Percentiles rank a stretch among this genome's conserved stretches.
phyloP scores from a whole-genome alignment of 2,888 invertebrate genomes.

The Antheraea yamamai region DNA sequence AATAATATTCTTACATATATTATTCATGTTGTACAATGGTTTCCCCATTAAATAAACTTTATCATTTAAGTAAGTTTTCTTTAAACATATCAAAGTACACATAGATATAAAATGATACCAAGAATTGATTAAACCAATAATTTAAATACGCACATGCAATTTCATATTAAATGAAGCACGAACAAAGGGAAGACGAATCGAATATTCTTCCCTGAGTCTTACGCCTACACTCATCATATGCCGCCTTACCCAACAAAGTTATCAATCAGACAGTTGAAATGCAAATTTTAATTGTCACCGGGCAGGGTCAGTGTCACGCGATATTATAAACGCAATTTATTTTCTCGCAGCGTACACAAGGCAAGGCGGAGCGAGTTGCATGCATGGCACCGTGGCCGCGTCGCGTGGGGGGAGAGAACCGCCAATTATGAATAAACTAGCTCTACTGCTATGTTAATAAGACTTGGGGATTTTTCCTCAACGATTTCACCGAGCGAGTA shows the following conservation, averaged over 20 bases:
- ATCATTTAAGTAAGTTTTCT: not conserved
- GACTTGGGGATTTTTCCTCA: constrained; percentile 74
- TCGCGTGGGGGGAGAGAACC: constrained; percentile 61
- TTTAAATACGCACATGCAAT: not conserved
- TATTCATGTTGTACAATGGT: not conserved
- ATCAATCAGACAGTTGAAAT: constrained; percentile 75
- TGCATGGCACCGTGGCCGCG: constrained; percentile 42
- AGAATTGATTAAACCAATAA: not conserved
- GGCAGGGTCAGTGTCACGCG: constrained; percentile 58
- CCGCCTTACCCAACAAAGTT: constrained; percentile 69
- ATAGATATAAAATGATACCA: not conserved
- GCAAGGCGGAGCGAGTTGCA: constrained; percentile 54
- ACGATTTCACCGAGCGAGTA: constrained; percentile 72
- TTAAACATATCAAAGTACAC: not conserved
- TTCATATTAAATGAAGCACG: constrained; percentile 14
- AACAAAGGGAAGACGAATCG: constrained; percentile 17
- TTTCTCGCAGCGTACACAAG: constrained; percentile 51
- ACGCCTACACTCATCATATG: constrained; percentile 54
- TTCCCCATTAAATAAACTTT: not conserved
- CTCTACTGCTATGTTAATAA: constrained; percentile 78
- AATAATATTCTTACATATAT: not conserved
- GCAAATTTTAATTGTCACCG: constrained; percentile 76
- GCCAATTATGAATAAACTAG: constrained; percentile 80
- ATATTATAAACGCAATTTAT: constrained; percentile 72
- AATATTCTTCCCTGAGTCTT: constrained; percentile 16